Conservation (phyloP, 2,888 invertebrate species). For the Nasonia oneida region DNA sequence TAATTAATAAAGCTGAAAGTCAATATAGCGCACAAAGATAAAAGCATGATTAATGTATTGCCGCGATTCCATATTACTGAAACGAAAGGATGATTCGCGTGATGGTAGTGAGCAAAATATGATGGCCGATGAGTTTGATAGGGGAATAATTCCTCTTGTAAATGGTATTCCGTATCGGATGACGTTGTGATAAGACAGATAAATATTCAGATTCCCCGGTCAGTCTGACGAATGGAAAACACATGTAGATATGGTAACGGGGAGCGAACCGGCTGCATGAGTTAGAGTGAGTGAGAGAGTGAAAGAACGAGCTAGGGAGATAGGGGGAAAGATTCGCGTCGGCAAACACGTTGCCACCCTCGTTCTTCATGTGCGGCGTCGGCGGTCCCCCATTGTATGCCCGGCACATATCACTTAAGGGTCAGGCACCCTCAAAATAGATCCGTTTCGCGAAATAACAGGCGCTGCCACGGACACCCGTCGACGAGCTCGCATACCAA, state of each 20-base stretch:
- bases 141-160: constrained; percentile 1
- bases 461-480: constrained; percentile 74
- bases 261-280: neutral
- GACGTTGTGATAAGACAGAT: constrained; percentile 34
- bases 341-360: constrained; percentile 62
- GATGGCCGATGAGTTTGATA: constrained; percentile 16
- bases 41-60: constrained; percentile 25
- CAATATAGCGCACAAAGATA: neutral
- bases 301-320: constrained; percentile 42
- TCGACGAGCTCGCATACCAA: constrained; percentile 74
- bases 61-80: neutral
- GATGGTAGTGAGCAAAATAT: neutral
- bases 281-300: neutral
- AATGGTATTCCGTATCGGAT: constrained; percentile 11
- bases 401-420: constrained; percentile 77
- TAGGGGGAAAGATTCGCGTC: constrained; percentile 51
- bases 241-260: constrained; percentile 72
- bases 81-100: neutral
- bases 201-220: constrained; percentile 22
- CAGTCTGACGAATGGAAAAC: constrained; percentile 74
- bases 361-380: constrained; percentile 52
- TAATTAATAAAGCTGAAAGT: constrained; percentile 22
- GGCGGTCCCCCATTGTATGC: constrained; percentile 73
- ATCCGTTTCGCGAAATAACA: constrained; percentile 78
- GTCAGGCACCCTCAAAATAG: constrained; percentile 77